Evolutionary conservation across 2,888 invertebrate species (phyloP), one percentile per base, ranked within the genome.

Genomic region (Phengaris arion): DNA sequence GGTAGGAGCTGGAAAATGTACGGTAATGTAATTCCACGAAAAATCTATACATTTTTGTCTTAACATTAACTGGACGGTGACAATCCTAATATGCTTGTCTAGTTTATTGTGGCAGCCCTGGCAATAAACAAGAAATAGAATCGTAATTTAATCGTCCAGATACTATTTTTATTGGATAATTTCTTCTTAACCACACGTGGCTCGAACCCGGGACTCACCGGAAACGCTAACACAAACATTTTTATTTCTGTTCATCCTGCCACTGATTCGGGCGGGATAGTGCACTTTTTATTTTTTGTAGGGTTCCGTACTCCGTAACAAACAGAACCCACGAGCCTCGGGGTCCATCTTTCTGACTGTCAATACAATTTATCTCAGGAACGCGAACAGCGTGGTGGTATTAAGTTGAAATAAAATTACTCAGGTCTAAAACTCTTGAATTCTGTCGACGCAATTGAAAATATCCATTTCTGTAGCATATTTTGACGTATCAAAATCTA

Each of bases 181-280:
- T 90, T 91, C 90, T 85, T 83, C 81, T 89, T 91, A 91, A 89
- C 86, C 92, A 90, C 91, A 91, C 90, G 91, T 83, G 86, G 87
- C 81, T 85, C 87, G 87, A 89, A 89, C 87, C 86, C 85, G 85
- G 85, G 87, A 89, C 87, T 83, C 85, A 85, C 92, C 92, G 93
- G 93, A 93, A 92, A 89, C 84, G 85, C 83, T 92, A 90, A 92
- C 86, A 90, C 92, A 92, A 93, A 93, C 93, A 93, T 92, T 92
- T 92, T 93, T 93, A 93, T 93, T 93, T 93, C 89, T 89, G 91
- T 90, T 87, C 91, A 89, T 89, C 88, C 88, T 87, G 88, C 75
- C 74, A 76, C 68, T 52, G 51, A 54, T 75, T 73, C 51, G 69
- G 59, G 74, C 52, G 69, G 15, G 54, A 76, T 48, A 74, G 55